These are phyloP conservation scores for Opisthocomus hoazin DNA, from an alignment of 2,113 vertebrate genomes.

Conservation along the genomic window DNA sequence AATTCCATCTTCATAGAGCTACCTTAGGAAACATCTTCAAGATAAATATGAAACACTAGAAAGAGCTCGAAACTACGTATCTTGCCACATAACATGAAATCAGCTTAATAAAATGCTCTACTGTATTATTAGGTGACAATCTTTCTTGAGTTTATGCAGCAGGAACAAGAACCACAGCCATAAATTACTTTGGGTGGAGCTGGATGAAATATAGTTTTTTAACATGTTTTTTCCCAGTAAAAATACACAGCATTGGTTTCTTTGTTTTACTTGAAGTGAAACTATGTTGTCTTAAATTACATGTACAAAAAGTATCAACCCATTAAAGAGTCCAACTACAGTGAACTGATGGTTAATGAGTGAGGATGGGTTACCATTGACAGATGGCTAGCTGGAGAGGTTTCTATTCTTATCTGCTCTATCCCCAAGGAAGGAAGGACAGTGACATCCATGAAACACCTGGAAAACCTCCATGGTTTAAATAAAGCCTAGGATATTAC, in stretches of 20 bases:
- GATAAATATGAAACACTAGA: background rate
- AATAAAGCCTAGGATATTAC: background rate
- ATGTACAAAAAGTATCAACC: background rate
- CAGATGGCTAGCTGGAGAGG: background rate
- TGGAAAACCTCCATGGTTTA: background rate
- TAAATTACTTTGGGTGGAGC: background rate
- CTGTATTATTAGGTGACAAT: background rate
- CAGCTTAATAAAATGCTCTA: background rate
- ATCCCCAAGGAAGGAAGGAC: background rate
- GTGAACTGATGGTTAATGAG: background rate
- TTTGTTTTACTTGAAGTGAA: background rate
- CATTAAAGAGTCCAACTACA: background rate
- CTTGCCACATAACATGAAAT: background rate
- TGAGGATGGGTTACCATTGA: background rate
- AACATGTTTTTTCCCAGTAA: background rate
- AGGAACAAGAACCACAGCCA: background rate
- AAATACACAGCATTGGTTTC: background rate
- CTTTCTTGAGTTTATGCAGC: background rate
- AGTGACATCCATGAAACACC: background rate
- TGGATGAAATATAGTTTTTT: background rate
- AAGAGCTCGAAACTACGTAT: background rate
- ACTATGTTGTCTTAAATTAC: background rate
- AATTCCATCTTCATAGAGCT: background rate
- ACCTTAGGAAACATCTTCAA: background rate
- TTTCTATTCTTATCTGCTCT: background rate